phyloP scores from a whole-genome alignment of 2,113 vertebrate species.

The Vicugna pacos region DNA sequence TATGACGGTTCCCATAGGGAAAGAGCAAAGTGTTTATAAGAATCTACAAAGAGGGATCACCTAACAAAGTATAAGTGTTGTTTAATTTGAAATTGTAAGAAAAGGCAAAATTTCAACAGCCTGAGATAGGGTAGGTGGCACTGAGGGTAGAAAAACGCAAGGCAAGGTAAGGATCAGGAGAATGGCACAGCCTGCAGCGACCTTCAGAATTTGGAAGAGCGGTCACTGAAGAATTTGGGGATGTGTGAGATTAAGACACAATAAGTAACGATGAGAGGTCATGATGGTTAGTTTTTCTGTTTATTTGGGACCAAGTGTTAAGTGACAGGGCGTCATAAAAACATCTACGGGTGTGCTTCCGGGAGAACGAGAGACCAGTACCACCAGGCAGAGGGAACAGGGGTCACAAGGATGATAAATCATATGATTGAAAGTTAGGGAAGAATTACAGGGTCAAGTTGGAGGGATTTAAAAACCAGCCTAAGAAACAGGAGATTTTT shows the following conservation, averaged over 20 bases:
- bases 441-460: not conserved
- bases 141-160: not conserved
- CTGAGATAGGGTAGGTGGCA: not conserved
- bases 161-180: not conserved
- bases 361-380: not conserved
- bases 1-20: not conserved
- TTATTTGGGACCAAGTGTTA: not conserved
- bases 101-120: conserved; percentile 29
- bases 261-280: not conserved
- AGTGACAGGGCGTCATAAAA: not conserved
- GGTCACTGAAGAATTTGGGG: not conserved
- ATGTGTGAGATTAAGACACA: not conserved
- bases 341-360: not conserved
- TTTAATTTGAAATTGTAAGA: not conserved
- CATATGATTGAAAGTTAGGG: not conserved
- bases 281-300: not conserved
- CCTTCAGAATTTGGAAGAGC: not conserved
- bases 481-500: not conserved
- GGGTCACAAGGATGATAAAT: not conserved
- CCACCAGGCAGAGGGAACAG: not conserved
- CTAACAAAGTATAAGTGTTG: not conserved
- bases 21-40: not conserved
- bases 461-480: not conserved
- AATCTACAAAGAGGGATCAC: not conserved
- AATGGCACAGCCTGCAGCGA: not conserved